A percentile compares a stretch with the other conserved stretches of the same genome.
These are phyloP conservation scores for Drosophila elegans DNA, from an alignment of 1,140 invertebrate species.

Conservation along the genomic window DNA sequence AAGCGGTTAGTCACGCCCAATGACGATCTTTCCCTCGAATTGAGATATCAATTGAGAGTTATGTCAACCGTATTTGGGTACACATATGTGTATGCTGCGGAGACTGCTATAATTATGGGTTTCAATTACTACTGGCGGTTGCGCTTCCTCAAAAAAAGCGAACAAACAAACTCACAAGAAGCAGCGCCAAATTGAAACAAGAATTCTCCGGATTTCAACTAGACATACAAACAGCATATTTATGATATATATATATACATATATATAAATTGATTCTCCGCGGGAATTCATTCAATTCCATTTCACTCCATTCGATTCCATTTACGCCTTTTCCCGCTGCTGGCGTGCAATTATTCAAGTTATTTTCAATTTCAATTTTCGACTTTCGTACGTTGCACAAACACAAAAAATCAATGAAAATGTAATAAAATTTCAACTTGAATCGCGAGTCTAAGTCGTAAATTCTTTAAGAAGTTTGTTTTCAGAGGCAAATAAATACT, in stretches of 20 bases:
- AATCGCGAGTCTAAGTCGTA: conserved; percentile 10
- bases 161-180: conserved; percentile 26
- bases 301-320: conserved; percentile 27
- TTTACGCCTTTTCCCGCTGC: conserved; percentile 5
- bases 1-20: conserved; percentile 54
- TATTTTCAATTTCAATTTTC: conserved; percentile 41
- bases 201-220: conserved; percentile 41
- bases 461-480: conserved; percentile 22
- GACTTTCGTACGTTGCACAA: conserved; percentile 17
- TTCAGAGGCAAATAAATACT: conserved; percentile 5
- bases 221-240: background rate
- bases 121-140: conserved; percentile 63
- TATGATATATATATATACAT: background rate
- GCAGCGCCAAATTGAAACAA: conserved; percentile 42
- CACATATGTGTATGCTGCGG: conserved; percentile 5
- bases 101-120: conserved; percentile 70
- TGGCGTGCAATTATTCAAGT: conserved; percentile 65
- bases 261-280: conserved; percentile 49
- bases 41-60: conserved; percentile 73
- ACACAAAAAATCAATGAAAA: conserved; percentile 44
- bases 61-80: conserved; percentile 41
- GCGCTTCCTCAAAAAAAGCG: conserved; percentile 57
- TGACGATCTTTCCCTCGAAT: conserved; percentile 43
- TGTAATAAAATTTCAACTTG: conserved; percentile 24
- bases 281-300: conserved; percentile 17